phyloP scores from a whole-genome alignment of 2,888 invertebrate genomes.

The Eumerus sabulonum region DNA sequence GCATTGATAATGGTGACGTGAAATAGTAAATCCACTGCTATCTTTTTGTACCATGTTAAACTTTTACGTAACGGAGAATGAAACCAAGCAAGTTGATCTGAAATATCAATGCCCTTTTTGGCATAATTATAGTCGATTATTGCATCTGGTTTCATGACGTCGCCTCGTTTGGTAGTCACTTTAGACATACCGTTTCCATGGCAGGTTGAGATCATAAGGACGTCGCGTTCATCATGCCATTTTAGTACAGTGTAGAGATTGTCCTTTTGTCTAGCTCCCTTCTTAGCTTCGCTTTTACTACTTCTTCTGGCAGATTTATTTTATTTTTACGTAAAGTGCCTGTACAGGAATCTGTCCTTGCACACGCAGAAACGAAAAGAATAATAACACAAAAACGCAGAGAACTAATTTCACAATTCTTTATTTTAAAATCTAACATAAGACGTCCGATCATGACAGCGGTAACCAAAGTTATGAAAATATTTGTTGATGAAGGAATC shows the following conservation, averaged over 20 bases:
- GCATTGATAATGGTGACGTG: background rate
- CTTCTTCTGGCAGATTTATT: background rate
- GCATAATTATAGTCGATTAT: constrained; percentile 3
- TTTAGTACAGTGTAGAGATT: background rate
- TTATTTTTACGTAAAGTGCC: constrained; percentile 1
- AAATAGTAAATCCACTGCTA: background rate
- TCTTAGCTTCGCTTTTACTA: constrained; percentile 1
- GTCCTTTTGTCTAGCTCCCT: constrained; percentile 1
- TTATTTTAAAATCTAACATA: too few relatives aligned
- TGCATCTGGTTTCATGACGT: background rate
- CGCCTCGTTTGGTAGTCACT: background rate
- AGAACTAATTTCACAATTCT: too few relatives aligned
- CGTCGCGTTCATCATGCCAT: constrained; percentile 4
- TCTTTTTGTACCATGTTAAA: background rate
- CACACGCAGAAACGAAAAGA: too few relatives aligned
- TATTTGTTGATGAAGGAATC: too few relatives aligned
- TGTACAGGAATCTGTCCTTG: too few relatives aligned
- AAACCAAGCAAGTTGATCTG: background rate
- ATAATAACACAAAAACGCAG: too few relatives aligned
- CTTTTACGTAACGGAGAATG: constrained; percentile 1
- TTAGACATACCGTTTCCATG: background rate
- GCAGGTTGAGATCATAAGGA: constrained; percentile 6
- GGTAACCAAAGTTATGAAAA: too few relatives aligned
- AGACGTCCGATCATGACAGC: too few relatives aligned
- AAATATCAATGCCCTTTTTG: constrained; percentile 2